Evolutionary conservation across 2,888 invertebrate species (phyloP), one percentile per base, ranked within the genome.

Genomic region (Noctua janthina): DNA sequence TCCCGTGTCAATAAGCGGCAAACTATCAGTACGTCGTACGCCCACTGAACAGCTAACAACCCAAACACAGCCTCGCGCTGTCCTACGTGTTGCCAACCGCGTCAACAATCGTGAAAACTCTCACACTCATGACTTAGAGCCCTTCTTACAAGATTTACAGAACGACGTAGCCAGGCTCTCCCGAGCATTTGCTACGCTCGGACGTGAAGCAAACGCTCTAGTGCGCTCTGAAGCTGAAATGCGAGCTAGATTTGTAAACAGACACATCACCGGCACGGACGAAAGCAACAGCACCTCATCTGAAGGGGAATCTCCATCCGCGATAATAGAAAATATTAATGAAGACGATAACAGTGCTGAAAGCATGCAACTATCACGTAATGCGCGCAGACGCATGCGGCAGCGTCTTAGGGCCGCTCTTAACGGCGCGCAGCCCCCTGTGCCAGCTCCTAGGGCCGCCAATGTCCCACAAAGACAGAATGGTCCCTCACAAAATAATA

Each of bases 31-130:
- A 79, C 94, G 95, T 20, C 96, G 95, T 87, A 92, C 94, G 54
- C 94, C 95, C 2, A 49, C 89, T 64, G 96, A 96, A 78, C 94
- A 94, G 84, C 88, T 93, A 71, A 85, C 91, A 64, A 90, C 90
- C 59, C 92, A 92, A 80, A 88, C 93, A n/a, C 94, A 94, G 90
- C 96, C 96, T 70, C 95, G 96, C 75, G 95, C 95, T 84, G 95
- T 96, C 49, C 90, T 96, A 84, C 95, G 96, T 79, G 95, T 96
- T 79, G 96, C 96, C 78, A 94, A 92, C 87, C 95, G 96, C 82
- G 94, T 94, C 81, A 90, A 88, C 88, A 89, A 87, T 73, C 87
- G 88, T 8, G 88, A 89, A 67, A 91, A 91, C 82, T 64, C 87
- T 7, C 86, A 82, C 69, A 81, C 92, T 1, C 92, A 93, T 74